Evolutionary conservation across 2,797 vertebrate species (phyloP), one percentile per base, ranked within the genome.

Genomic region (Cynodonichthys magdalenae): DNA sequence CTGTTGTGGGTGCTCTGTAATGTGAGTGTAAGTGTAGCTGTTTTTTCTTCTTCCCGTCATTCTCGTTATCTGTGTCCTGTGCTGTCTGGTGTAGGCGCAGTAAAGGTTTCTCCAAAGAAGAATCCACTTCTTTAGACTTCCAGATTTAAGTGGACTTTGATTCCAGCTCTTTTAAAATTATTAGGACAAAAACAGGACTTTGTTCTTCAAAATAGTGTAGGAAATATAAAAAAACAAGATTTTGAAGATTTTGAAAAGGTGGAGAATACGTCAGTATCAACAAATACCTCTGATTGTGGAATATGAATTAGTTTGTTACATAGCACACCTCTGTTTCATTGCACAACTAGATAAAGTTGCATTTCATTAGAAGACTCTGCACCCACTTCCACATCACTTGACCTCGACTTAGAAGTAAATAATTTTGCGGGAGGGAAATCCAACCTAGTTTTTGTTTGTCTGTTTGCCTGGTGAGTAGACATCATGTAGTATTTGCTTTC

Each of bases 1-100:
- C 94, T 94, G 96, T 98, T 87, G 97, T 99, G 95, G 95, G 95
- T 99, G 96, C 92, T 90, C 95, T 89, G 87, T 90, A 88, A 82
- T 58, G 97, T 97, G 95, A 89, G n/a, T 92, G 95, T 92, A 64
- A 92, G 88, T 91, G 94, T 96, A 97, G 96, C 92, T 93, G 91
- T 93, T 85, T 74, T 82, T 86, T 87, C 78, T 76, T 94, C 95
- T 95, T 97, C 91, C 88, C 93, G 94, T 96, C 95, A 92, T 95
- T 87, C 94, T 81, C 92, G 95, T 96, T 94, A 93, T 95, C 92
- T 93, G 92, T 98, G 86, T 96, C 93, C 92, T 93, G 94, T 97
- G 81, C 88, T 90, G 88, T 89, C 82, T 82, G 89, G 79, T 66
- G 62, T 62, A 71, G 76, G 69, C 28, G 5, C 62, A 27, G 34